Percentiles rank a stretch among this genome's conserved stretches.
These are phyloP conservation scores for Orthonevra nobilis DNA, from an alignment of 2,888 invertebrate genomes.

Conservation along the genomic window DNA sequence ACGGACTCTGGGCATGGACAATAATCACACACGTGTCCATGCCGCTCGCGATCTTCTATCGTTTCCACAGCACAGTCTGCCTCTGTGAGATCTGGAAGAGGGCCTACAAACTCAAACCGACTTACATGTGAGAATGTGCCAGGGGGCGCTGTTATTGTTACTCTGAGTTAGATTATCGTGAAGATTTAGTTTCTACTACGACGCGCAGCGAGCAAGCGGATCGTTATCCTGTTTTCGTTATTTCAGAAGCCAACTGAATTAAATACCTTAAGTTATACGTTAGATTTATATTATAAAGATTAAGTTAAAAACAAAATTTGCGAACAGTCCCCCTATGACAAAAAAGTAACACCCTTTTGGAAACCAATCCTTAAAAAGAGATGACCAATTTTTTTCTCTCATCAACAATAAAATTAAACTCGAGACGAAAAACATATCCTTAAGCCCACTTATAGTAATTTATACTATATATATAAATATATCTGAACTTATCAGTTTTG, in stretches of 20 bases:
- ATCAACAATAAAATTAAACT: slow-evolving; percentile 28
- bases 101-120: slow-evolving; percentile 94
- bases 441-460: slow-evolving; percentile 22
- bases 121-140: slow-evolving; percentile 86
- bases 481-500: slow-evolving; percentile 38
- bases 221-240: slow-evolving; percentile 63
- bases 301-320: slow-evolving; percentile 20
- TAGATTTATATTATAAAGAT: slow-evolving; percentile 28
- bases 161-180: slow-evolving; percentile 65
- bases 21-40: slow-evolving; percentile 96
- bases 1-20: slow-evolving; percentile 97
- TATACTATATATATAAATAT: slow-evolving; percentile 7
- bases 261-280: slow-evolving; percentile 23
- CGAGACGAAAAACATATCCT: slow-evolving; percentile 61
- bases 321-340: slow-evolving; percentile 65
- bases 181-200: slow-evolving; percentile 58
- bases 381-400: slow-evolving; percentile 55
- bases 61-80: slow-evolving; percentile 97
- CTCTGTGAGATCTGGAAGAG: slow-evolving; percentile 98
- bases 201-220: slow-evolving; percentile 66
- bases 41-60: slow-evolving; percentile 95
- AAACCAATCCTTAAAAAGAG: neutral
- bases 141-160: slow-evolving; percentile 76
- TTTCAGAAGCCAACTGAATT: slow-evolving; percentile 60
- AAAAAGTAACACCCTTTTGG: slow-evolving; percentile 19